phyloP scores from a whole-genome alignment of 2,113 vertebrate species.

The Mus musculus region DNA sequence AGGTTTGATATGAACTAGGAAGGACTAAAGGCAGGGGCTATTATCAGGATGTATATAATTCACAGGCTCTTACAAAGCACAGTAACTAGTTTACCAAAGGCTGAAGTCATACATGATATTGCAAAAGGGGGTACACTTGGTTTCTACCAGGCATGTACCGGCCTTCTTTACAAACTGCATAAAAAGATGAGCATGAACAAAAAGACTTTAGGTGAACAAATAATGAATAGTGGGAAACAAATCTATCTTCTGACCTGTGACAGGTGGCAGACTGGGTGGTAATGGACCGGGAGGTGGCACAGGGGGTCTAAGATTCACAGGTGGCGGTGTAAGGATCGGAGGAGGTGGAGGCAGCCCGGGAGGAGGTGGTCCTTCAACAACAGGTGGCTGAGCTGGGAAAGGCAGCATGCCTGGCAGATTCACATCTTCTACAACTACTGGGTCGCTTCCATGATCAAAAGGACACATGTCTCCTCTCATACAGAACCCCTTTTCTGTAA shows the following conservation, averaged over 20 bases:
- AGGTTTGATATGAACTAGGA: constrained; percentile 22
- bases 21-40: background rate
- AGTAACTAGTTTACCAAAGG: background rate
- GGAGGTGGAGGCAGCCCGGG: constrained; percentile 95
- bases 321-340: constrained; percentile 94
- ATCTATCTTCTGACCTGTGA: constrained; percentile 90
- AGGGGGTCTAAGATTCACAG: constrained; percentile 95
- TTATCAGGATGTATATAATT: background rate
- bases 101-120: background rate
- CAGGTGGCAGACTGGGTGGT: constrained; percentile 95
- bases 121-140: background rate
- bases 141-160: background rate
- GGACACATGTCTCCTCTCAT: constrained; percentile 99
- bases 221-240: constrained; percentile 16
- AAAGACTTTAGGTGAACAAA: background rate
- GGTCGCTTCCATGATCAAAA: constrained; percentile 98
- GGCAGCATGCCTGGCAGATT: constrained; percentile 97
- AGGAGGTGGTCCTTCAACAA: constrained; percentile 93
- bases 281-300: constrained; percentile 94
- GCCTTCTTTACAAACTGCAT: constrained; percentile 10
- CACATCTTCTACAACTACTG: constrained; percentile 98
- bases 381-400: constrained; percentile 95
- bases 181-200: constrained; percentile 38
- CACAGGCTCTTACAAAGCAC: background rate
- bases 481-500: constrained; percentile 98